A percentile compares a stretch with the other conserved stretches of the same genome.
Conservation (phyloP, 2,888 invertebrate species). For the Pherbina coryleti region DNA sequence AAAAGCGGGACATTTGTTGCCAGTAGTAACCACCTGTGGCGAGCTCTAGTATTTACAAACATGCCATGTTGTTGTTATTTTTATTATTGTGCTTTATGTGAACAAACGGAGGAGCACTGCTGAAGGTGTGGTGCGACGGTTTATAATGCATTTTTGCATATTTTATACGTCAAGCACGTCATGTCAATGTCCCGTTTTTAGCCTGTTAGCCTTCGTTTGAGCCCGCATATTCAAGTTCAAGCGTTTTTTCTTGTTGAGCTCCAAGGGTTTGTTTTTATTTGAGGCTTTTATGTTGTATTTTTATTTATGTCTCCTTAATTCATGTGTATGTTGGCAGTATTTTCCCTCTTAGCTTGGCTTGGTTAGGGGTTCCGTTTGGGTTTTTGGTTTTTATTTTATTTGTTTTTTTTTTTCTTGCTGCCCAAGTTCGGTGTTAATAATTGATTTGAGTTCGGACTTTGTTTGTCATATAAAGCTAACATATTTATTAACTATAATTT, state of each 20-base stretch:
- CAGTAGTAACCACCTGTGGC: slow-evolving; percentile 43
- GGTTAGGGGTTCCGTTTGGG: too few relatives aligned
- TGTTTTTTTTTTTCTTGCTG: too few relatives aligned
- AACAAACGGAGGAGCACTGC: background rate
- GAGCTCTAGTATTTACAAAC: background rate
- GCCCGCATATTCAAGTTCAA: slow-evolving; percentile 27
- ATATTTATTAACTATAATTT: too few relatives aligned
- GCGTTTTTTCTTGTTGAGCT: slow-evolving; percentile 10
- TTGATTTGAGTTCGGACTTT: too few relatives aligned
- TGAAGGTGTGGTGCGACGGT: background rate
- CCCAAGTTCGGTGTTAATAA: too few relatives aligned
- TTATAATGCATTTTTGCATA: slow-evolving; percentile 8
- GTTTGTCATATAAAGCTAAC: too few relatives aligned
- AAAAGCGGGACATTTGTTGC: slow-evolving; percentile 31
- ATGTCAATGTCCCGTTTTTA: background rate
- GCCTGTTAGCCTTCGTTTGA: slow-evolving; percentile 9
- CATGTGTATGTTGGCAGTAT: too few relatives aligned
- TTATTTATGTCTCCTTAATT: too few relatives aligned
- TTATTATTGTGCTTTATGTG: slow-evolving; percentile 4
- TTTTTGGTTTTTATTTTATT: too few relatives aligned
- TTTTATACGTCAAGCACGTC: background rate
- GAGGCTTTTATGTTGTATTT: too few relatives aligned
- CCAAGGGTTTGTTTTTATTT: background rate
- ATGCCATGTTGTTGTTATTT: background rate
- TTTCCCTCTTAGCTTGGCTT: too few relatives aligned